Percentiles rank a stretch among this genome's conserved stretches.
These are phyloP conservation scores for Hyposmocoma kahamanoa DNA, from an alignment of 1,140 invertebrate genomes.

Conservation along the genomic window DNA sequence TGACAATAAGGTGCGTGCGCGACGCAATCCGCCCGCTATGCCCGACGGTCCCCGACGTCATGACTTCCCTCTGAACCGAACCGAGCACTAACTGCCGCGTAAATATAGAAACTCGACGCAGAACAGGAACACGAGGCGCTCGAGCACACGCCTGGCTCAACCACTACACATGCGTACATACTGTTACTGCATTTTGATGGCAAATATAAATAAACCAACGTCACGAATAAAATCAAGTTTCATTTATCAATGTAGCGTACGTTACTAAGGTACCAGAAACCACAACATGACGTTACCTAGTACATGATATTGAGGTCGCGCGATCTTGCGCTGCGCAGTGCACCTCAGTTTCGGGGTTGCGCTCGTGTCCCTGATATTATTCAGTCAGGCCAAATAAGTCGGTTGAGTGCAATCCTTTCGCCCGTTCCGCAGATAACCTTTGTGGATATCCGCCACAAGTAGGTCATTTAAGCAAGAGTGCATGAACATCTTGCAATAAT, in stretches of 20 bases:
- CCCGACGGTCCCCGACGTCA: slow-evolving; percentile 37
- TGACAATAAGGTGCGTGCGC: slow-evolving; percentile 33
- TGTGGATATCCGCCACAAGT: slow-evolving; percentile 13
- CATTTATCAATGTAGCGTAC: no score
- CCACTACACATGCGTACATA: slow-evolving; percentile 19
- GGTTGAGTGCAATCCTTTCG: slow-evolving; percentile 16
- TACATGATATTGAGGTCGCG: neutral
- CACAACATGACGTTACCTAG: neutral
- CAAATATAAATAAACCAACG: slow-evolving; percentile 13
- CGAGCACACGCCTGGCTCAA: slow-evolving; percentile 28
- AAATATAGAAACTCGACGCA: slow-evolving; percentile 64
- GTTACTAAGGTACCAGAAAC: neutral
- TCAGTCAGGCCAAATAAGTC: neutral
- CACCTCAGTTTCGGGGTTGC: neutral
- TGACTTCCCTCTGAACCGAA: slow-evolving; percentile 44
- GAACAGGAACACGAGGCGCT: slow-evolving; percentile 57
- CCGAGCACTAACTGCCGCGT: slow-evolving; percentile 53
- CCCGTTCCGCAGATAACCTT: slow-evolving; percentile 13
- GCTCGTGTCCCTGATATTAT: slow-evolving; percentile 1
- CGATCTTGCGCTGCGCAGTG: neutral
- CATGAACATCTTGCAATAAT: no score
- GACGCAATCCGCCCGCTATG: slow-evolving; percentile 26
- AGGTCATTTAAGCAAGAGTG: neutral
- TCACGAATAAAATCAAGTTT: neutral
- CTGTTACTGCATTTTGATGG: slow-evolving; percentile 23